Base-by-base conservation (phyloP, 92 coral and sea anemone genomes). In the Pocillopora meandrina region DNA sequence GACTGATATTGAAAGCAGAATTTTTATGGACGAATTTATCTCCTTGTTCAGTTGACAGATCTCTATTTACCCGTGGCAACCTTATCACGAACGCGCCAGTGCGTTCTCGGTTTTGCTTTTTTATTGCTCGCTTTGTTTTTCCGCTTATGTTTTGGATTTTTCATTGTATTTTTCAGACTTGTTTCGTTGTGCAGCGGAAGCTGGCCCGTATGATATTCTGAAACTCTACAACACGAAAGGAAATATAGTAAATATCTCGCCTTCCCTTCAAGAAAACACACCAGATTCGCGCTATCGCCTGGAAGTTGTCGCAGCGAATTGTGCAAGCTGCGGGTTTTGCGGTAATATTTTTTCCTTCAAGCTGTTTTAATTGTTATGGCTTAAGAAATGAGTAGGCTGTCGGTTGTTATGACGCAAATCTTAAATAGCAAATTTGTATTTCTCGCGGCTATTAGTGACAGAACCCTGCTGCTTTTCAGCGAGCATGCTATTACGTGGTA, bases 161-260 rank as follows among this genome's bases (percentile, higher is more conserved):
- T 62, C n/a, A 5, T 16, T 83, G 72, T 63, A 18, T 56, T 65
- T 42, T 55, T 52, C 85, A 94, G 98, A 94, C 78, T 83, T 94
- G 65, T 94, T 94, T 74, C 95, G 98, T 6, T 89, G 92, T 72
- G 98, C 98, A 3, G 98, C 98, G 57, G 98, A 94, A 76, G 98
- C 98, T 31, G 95, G 98, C 9, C 93, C 95, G 17, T 78, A 92
- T 33, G 98, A 94, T 68, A 94, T 94, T 36, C 82, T 94, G 72
- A 94, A 94, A 81, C 89, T 94, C 19, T 94, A 94, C 89, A 94
- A 94, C 88, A 92, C 88, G 33, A 92, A 88, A 21, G 98, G 95
- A 63, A 94, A 90, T 74, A 90, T 94, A 58, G 90, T 92, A 72
- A 94, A 94, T 64, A 94, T 94, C 18, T 92, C 98, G 70, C 90